Percentiles rank a stretch among this genome's conserved stretches.
These are phyloP conservation scores for Clarias batrachus DNA, from an alignment of 2,113 vertebrate species.

Conservation along the genomic window DNA sequence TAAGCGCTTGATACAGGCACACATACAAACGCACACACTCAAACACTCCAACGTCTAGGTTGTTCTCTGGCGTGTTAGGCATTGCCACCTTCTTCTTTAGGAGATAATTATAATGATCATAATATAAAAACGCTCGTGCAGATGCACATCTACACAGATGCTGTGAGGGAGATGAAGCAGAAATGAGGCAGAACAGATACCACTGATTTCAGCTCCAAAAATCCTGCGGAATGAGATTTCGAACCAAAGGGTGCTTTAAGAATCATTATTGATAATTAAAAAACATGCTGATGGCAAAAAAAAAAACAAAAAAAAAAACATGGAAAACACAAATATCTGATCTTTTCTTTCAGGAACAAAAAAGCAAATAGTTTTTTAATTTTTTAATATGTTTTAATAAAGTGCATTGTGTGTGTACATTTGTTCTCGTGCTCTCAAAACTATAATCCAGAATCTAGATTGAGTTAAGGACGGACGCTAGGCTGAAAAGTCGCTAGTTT, in stretches of 20 bases:
- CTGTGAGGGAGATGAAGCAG: slow-evolving; percentile 23
- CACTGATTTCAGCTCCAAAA: slow-evolving; percentile 6
- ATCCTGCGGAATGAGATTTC: not conserved
- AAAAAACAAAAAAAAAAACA: not conserved
- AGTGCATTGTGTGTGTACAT: not conserved
- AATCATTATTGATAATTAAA: slow-evolving; percentile 21
- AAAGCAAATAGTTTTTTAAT: not conserved
- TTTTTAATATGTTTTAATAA: not conserved
- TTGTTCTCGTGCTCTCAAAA: not conserved
- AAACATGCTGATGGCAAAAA: slow-evolving; percentile 3
- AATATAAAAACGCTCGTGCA: slow-evolving; percentile 17
- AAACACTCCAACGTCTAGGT: slow-evolving; percentile 22
- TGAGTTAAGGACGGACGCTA: not conserved
- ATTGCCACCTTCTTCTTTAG: not conserved
- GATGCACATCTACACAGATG: slow-evolving; percentile 10
- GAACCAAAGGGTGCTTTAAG: slow-evolving; percentile 18
- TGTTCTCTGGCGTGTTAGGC: slow-evolving; percentile 13
- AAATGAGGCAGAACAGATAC: slow-evolving; percentile 42
- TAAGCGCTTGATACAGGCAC: slow-evolving; percentile 58
- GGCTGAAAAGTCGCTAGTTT: not conserved
- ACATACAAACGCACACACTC: slow-evolving; percentile 12
- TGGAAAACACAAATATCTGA: no score
- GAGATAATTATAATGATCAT: not conserved
- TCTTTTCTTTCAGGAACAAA: not conserved
- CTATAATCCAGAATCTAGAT: not conserved